Conservation (phyloP, 1,140 invertebrate species). For the Drosophila subobscura region DNA sequence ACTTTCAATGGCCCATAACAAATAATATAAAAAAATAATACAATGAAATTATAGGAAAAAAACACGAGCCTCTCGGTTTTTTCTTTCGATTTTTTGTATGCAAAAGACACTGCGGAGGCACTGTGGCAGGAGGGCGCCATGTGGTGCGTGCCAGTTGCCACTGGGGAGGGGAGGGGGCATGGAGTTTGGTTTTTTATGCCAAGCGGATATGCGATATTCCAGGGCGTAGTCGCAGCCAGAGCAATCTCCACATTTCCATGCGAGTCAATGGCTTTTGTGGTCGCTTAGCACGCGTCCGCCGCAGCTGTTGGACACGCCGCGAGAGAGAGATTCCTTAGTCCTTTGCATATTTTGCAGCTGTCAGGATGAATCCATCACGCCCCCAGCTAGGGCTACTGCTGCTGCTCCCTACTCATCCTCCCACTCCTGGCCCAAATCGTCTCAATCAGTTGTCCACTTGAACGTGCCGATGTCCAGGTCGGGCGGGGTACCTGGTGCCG, state of each 20-base stretch:
- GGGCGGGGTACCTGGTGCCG: conserved; percentile 33
- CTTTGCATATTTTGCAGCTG: conserved; percentile 77
- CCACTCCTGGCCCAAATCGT: not conserved
- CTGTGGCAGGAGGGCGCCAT: conserved; percentile 60
- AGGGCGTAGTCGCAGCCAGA: conserved; percentile 49
- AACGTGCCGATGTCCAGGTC: conserved; percentile 28
- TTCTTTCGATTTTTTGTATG: conserved; percentile 58
- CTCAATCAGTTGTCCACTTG: conserved; percentile 74
- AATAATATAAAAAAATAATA: conserved; percentile 57
- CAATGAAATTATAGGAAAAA: conserved; percentile 76
- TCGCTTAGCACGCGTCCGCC: conserved; percentile 70
- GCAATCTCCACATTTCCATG: conserved; percentile 60
- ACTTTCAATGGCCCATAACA: conserved; percentile 63
- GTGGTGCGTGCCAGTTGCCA: conserved; percentile 72
- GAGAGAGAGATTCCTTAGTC: conserved; percentile 26
- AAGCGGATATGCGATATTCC: conserved; percentile 78
- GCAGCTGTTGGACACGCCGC: conserved; percentile 61
- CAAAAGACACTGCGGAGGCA: conserved; percentile 56
- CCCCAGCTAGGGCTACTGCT: conserved; percentile 10
- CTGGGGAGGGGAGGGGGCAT: conserved; percentile 9
- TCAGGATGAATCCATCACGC: conserved; percentile 36
- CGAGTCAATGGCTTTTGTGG: conserved; percentile 79
- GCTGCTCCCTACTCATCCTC: not conserved
- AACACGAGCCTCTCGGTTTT: conserved; percentile 66
- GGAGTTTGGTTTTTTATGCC: conserved; percentile 68